Percentiles rank a stretch among this genome's conserved stretches.
phyloP scores from a whole-genome alignment of 2,888 invertebrate species.

The Volucella inanis region DNA sequence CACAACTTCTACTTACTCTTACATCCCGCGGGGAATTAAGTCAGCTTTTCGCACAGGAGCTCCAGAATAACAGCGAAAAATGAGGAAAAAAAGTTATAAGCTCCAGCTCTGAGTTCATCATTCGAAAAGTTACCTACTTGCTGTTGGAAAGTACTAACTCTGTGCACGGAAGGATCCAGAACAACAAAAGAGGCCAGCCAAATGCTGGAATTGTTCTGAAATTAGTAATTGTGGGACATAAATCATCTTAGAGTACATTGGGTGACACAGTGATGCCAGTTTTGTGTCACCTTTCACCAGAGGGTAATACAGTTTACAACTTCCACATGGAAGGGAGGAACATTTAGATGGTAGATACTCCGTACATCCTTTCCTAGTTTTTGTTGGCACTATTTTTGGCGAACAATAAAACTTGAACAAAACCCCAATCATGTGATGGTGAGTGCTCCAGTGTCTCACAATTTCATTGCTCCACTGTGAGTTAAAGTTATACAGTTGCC shows the following conservation, averaged over 20 bases:
- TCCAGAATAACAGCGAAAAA: background rate
- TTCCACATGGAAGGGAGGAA: conserved; percentile 29
- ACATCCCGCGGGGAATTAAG: conserved; percentile 59
- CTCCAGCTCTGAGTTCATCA: conserved; percentile 31
- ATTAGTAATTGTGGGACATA: conserved; percentile 59
- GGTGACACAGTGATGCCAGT: conserved; percentile 64
- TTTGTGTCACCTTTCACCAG: conserved; percentile 63
- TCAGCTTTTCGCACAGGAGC: conserved; percentile 25
- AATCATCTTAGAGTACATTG: conserved; percentile 61
- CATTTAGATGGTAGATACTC: background rate
- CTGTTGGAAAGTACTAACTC: too few relatives aligned
- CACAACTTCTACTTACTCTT: conserved; percentile 32
- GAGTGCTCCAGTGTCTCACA: conserved; percentile 33
- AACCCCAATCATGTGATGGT: conserved; percentile 57
- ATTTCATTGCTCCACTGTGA: background rate
- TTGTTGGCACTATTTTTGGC: conserved; percentile 46
- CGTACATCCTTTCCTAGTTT: background rate
- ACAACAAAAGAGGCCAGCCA: conserved; percentile 46
- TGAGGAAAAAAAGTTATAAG: background rate
- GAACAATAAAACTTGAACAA: conserved; percentile 59
- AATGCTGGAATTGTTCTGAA: conserved; percentile 54
- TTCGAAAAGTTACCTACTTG: background rate
- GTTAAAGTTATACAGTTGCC: too few relatives aligned
- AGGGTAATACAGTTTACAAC: conserved; percentile 8
- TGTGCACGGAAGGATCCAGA: too few relatives aligned